A percentile compares a stretch with the other conserved stretches of the same genome.
Conservation (phyloP, 1,140 invertebrate genomes). For the Camponotus vicinus region DNA sequence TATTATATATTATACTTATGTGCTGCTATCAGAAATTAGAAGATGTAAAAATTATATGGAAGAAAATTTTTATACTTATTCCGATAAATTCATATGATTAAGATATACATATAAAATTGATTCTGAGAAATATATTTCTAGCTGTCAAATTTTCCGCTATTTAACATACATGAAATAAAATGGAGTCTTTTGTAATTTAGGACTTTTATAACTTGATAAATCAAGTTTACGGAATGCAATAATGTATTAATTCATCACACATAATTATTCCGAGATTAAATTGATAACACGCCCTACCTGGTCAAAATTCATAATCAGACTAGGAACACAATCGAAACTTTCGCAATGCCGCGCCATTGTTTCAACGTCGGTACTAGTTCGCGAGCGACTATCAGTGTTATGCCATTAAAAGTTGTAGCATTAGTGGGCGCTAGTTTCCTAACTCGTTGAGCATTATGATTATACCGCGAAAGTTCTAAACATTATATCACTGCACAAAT, state of each 20-base stretch:
- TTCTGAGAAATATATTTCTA: not conserved
- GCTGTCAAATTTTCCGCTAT: not conserved
- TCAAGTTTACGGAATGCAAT: not conserved
- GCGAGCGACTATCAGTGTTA: slow-evolving; percentile 47
- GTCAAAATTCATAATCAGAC: slow-evolving; percentile 49
- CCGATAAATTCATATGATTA: not conserved
- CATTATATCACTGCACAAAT: slow-evolving; percentile 66
- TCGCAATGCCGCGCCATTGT: not conserved
- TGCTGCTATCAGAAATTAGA: not conserved
- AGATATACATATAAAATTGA: not conserved
- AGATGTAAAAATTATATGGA: not conserved
- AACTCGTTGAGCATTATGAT: slow-evolving; percentile 67
- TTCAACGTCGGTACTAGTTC: slow-evolving; percentile 24
- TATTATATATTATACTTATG: not conserved
- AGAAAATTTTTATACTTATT: not conserved
- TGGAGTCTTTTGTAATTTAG: not conserved
- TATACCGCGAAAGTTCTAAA: slow-evolving; percentile 54
- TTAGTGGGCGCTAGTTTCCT: slow-evolving; percentile 68
- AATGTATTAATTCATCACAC: not conserved
- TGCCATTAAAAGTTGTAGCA: slow-evolving; percentile 60
- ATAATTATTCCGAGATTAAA: slow-evolving; percentile 22
- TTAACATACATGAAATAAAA: not conserved
- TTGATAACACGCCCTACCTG: slow-evolving; percentile 21
- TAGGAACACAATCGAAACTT: slow-evolving; percentile 42
- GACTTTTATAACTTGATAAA: not conserved